A percentile compares a stretch with the other conserved stretches of the same genome.
phyloP scores from a whole-genome alignment of 2,797 vertebrate species.

The Pipistrellus pygmaeus region DNA sequence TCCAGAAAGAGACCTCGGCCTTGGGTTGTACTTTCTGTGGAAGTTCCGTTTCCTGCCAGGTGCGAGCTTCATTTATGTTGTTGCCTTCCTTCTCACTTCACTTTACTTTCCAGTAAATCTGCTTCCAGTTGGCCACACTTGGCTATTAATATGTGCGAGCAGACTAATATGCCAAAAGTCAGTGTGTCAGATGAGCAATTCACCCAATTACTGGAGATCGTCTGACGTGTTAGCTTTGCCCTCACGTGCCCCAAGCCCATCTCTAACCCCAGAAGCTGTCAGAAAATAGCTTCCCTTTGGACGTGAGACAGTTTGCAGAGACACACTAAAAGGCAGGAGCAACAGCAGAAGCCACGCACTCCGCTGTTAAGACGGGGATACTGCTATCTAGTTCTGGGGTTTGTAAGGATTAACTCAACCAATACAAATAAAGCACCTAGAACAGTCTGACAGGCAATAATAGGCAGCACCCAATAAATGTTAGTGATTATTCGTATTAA shows the following conservation, averaged over 20 bases:
- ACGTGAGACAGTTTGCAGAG: not conserved
- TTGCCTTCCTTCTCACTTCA: not conserved
- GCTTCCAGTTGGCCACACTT: not conserved
- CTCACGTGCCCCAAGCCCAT: not conserved
- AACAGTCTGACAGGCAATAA: not conserved
- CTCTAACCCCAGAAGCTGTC: not conserved
- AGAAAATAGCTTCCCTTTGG: not conserved
- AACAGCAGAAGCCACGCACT: not conserved
- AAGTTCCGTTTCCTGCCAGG: not conserved
- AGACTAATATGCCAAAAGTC: not conserved
- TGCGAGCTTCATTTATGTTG: not conserved
- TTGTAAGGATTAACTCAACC: slow-evolving; percentile 12
- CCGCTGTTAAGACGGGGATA: not conserved
- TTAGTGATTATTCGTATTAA: not conserved
- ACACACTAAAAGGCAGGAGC: not conserved
- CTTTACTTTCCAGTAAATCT: slow-evolving; percentile 3
- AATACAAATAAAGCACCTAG: slow-evolving; percentile 20
- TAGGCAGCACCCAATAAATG: not conserved
- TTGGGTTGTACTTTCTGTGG: not conserved
- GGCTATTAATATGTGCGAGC: not conserved
- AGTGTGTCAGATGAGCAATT: slow-evolving; percentile 15
- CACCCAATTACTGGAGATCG: not conserved
- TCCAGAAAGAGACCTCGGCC: not conserved
- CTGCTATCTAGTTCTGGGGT: not conserved
- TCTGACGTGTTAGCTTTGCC: not conserved